These are phyloP conservation scores for Nyctereutes procyonoides DNA, from an alignment of 2,113 vertebrate species.

Conservation along the genomic window DNA sequence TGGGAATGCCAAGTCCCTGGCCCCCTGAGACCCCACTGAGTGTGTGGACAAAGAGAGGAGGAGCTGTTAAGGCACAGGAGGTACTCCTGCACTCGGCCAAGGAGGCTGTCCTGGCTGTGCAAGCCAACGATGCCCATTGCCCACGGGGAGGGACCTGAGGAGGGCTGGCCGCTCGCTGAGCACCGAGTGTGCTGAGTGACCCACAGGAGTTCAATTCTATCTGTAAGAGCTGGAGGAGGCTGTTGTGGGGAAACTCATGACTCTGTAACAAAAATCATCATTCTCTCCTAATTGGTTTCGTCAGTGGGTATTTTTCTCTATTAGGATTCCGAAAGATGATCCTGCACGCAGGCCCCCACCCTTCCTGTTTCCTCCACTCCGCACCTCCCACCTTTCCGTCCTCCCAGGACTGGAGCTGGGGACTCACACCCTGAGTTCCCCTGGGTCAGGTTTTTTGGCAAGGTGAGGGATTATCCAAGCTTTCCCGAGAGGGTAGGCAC, in stretches of 20 bases:
- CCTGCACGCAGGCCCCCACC: accelerated
- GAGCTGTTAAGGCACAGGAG: not conserved
- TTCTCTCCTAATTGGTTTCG: no score
- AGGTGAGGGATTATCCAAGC: not conserved
- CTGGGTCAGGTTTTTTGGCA: not conserved
- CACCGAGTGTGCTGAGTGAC: not conserved
- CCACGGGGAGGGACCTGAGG: accelerated
- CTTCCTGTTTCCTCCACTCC: no score
- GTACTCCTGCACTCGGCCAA: not conserved
- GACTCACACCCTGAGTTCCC: not conserved
- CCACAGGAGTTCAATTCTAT: accelerated
- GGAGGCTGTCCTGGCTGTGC: accelerated
- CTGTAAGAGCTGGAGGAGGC: not conserved
- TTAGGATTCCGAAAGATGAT: no score
- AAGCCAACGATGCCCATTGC: not conserved
- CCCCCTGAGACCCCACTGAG: not conserved
- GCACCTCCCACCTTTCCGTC: not conserved
- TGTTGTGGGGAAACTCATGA: accelerated
- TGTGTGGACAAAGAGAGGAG: not conserved
- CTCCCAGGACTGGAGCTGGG: not conserved
- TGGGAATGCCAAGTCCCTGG: no score
- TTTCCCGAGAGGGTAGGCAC: not conserved
- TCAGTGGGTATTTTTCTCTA: not conserved
- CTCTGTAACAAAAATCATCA: not conserved
- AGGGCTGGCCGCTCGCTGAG: not conserved